Percentiles rank a stretch among this genome's conserved stretches.
Evolutionary conservation across 1,140 invertebrate genomes (phyloP).

Genomic region (Agrypnia vestita): DNA sequence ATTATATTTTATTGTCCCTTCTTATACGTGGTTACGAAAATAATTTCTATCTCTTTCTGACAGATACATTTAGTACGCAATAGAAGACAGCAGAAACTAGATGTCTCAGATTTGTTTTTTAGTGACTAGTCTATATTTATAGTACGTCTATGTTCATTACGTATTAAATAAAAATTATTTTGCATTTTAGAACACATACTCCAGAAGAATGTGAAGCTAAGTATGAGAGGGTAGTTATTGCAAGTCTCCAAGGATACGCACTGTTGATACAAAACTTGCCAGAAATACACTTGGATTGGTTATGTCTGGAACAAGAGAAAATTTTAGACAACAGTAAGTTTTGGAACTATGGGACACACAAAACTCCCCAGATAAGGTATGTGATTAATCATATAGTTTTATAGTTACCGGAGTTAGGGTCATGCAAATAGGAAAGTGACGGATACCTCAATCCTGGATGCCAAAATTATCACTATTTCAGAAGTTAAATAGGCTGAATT

Average conservation of each 20-base stretch:
- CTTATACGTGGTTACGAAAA: too few species aligned
- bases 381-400: slow-evolving; percentile 7
- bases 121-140: too few species aligned
- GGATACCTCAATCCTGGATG: not conserved
- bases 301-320: slow-evolving; percentile 69
- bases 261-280: slow-evolving; percentile 76
- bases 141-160: too few species aligned
- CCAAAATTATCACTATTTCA: not conserved
- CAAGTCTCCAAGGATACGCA: slow-evolving; percentile 79
- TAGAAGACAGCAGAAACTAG: too few species aligned
- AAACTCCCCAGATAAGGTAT: slow-evolving; percentile 72
- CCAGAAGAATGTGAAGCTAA: slow-evolving; percentile 83
- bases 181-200: slow-evolving; percentile 63
- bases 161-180: slow-evolving; percentile 51
- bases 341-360: slow-evolving; percentile 81
- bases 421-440: too few species aligned
- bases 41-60: too few species aligned
- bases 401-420: not conserved
- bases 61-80: too few species aligned
- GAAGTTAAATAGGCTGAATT: too few species aligned
- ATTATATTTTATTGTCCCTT: too few species aligned
- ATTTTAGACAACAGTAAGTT: slow-evolving; percentile 79
- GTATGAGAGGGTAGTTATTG: slow-evolving; percentile 79
- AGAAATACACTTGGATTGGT: slow-evolving; percentile 71
- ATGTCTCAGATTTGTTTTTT: too few species aligned